Evolutionary conservation across 2,797 vertebrate species (phyloP).

Genomic region (Pelodytes ibericus): DNA sequence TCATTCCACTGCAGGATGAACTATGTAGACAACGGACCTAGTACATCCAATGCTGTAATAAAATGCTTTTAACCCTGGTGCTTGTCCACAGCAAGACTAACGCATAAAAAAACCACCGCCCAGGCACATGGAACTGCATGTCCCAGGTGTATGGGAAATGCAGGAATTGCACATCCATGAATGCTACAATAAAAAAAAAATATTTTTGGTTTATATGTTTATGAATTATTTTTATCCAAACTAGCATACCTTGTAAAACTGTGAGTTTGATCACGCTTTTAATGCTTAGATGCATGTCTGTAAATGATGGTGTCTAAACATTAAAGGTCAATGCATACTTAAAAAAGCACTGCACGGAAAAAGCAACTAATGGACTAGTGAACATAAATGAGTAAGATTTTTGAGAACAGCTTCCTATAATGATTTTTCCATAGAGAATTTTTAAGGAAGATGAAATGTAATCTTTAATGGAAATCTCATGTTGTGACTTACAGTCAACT

Average conservation of each 20-base stretch:
- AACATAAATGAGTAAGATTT: conserved; percentile 1
- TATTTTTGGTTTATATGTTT: no score
- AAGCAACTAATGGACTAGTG: neutral
- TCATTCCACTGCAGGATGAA: no score
- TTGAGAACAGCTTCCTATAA: conserved; percentile 3
- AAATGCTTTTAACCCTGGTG: no score
- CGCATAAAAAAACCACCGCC: no score
- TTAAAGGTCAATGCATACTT: conserved; percentile 10
- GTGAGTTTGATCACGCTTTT: neutral
- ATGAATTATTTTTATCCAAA: neutral
- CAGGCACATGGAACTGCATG: no score
- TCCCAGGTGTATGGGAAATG: no score
- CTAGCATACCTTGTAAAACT: neutral
- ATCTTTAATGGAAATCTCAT: conserved; percentile 28
- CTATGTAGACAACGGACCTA: no score
- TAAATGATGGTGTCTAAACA: neutral
- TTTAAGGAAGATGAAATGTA: conserved; percentile 7
- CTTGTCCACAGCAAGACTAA: no score
- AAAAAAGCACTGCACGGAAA: neutral
- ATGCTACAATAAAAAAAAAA: no score
- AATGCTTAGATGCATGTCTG: neutral
- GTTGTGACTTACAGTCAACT: neutral
- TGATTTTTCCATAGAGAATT: conserved; percentile 10
- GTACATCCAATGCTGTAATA: no score
- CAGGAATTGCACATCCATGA: no score